A percentile compares a stretch with the other conserved stretches of the same genome.
Conservation (phyloP, 2,113 vertebrate species). For the Thalassarche chlororhynchos region DNA sequence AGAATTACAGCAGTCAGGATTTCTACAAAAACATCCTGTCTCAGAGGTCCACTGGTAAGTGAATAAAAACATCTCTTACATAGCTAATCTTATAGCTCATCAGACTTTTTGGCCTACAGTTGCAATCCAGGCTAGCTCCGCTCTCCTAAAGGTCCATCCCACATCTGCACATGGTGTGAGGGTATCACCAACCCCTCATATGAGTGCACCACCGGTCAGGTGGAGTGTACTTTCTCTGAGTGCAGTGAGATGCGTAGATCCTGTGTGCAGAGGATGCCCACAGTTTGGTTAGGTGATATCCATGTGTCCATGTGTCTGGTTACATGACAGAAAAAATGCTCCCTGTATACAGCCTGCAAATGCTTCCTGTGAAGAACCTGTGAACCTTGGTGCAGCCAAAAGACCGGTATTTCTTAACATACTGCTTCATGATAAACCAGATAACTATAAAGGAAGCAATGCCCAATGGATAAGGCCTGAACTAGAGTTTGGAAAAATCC, state of each 20-base stretch:
- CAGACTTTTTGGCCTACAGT: neutral
- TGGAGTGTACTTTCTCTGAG: neutral
- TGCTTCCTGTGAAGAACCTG: neutral
- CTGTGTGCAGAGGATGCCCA: neutral
- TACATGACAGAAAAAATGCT: neutral
- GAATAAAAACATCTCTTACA: neutral
- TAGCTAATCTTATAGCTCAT: neutral
- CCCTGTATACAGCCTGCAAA: neutral
- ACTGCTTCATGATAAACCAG: neutral
- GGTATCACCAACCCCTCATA: neutral
- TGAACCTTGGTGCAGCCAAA: neutral
- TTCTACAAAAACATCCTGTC: neutral
- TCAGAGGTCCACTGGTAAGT: neutral
- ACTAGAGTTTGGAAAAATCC: neutral
- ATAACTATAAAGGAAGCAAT: neutral
- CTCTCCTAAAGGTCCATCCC: neutral
- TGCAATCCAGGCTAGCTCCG: neutral
- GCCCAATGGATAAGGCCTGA: neutral
- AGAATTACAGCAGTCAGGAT: neutral
- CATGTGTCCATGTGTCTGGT: neutral
- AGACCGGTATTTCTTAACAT: neutral
- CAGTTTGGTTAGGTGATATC: neutral
- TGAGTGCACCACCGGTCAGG: neutral
- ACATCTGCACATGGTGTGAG: neutral
- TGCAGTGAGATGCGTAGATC: neutral